Evolutionary conservation across 2,888 invertebrate species (phyloP).

Genomic region (Cantharis rufa): DNA sequence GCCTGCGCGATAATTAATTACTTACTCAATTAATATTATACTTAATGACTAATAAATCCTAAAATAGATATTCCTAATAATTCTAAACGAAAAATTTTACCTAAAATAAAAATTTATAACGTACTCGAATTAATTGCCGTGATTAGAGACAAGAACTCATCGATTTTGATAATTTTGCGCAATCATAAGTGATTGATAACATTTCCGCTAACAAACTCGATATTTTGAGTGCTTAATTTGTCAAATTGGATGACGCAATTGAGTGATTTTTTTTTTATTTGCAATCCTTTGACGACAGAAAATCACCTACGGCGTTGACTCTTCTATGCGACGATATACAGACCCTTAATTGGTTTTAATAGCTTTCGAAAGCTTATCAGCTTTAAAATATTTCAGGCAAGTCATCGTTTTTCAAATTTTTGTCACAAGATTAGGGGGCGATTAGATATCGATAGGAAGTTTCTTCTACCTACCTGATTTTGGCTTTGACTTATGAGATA

Average conservation of each 20-base stretch:
- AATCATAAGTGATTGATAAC: not conserved
- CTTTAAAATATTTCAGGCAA: not conserved
- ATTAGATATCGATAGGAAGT: not conserved
- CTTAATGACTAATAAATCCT: not conserved
- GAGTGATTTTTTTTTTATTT: too few relatives aligned
- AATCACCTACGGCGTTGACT: not conserved
- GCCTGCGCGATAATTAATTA: not conserved
- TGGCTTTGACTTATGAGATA: not conserved
- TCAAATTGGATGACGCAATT: not conserved
- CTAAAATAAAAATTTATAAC: not conserved
- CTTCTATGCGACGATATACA: too few relatives aligned
- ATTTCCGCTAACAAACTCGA: not conserved
- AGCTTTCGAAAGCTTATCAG: not conserved
- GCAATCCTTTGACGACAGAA: not conserved
- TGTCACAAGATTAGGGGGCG: not conserved
- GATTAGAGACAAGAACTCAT: not conserved
- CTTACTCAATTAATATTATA: not conserved
- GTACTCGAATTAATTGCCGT: not conserved
- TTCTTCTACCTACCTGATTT: not conserved
- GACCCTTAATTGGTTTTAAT: not conserved
- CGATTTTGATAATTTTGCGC: not conserved
- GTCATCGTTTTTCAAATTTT: not conserved
- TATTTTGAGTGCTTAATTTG: not conserved
- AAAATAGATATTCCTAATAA: not conserved
- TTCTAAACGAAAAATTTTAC: not conserved